Evolutionary conservation across 2,888 invertebrate species (phyloP).

Genomic region (Pilophorus perplexus): DNA sequence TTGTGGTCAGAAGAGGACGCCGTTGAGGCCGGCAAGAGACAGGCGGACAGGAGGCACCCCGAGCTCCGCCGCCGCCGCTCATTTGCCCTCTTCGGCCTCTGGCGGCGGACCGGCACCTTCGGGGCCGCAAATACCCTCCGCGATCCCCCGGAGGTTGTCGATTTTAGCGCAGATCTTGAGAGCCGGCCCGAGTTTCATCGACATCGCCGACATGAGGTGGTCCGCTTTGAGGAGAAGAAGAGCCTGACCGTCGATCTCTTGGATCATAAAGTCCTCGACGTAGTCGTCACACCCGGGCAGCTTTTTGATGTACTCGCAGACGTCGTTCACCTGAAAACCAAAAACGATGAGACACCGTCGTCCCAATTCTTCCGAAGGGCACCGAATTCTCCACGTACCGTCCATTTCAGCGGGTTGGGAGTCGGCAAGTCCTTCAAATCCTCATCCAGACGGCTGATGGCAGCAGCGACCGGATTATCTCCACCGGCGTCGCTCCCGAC

Average conservation of each 20-base stretch:
- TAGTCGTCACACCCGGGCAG: constrained; percentile 89
- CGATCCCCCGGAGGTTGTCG: constrained; percentile 69
- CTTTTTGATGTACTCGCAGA: constrained; percentile 67
- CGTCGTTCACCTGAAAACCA: constrained; percentile 45
- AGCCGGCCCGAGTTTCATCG: constrained; percentile 93
- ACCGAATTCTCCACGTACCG: constrained; percentile 58
- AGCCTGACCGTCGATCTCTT: constrained; percentile 96
- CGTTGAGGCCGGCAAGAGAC: neutral
- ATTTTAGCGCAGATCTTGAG: constrained; percentile 92
- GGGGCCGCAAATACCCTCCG: constrained; percentile 16
- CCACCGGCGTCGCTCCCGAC: constrained; percentile 23
- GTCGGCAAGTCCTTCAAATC: constrained; percentile 47
- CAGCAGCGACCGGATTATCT: constrained; percentile 28
- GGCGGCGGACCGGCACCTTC: neutral
- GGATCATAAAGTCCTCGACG: constrained; percentile 90
- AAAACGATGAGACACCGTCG: constrained; percentile 28
- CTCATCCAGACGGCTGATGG: constrained; percentile 26
- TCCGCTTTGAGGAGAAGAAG: constrained; percentile 87
- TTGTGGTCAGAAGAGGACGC: neutral
- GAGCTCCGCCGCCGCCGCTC: neutral
- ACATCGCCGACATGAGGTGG: constrained; percentile 90
- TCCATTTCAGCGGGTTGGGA: constrained; percentile 66
- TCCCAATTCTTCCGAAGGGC: neutral
- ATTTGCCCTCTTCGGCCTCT: constrained; percentile 1
- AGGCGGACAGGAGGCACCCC: neutral